Base-by-base conservation (phyloP, 2,113 vertebrate species). In the Herpetotheres cachinnans region DNA sequence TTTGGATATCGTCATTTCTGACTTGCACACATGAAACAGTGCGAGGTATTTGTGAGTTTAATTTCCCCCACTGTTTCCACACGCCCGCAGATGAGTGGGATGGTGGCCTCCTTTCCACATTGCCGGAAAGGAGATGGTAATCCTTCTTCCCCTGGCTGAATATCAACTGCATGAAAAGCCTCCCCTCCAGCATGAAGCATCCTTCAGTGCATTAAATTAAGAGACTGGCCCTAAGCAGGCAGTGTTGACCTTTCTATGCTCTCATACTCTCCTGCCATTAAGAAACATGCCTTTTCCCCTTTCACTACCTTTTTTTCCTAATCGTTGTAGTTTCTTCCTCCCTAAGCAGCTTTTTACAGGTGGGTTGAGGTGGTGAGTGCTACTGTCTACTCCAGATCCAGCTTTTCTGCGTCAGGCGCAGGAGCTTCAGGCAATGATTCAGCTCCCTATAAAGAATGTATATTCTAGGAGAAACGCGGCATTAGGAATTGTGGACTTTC, bases 61-160 rank as follows among this genome's bases (percentile, higher is more conserved):
- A 94, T 95, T 96, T 94, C 77, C 89, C 76, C 40, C 54, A 40
- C 77, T 91, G 89, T 87, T 97, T 96, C 89, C 87, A 95, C 89
- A 85, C 79, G 87, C 61, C 73, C 87, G 86, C 63, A 81, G 81
- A 87, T 47, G 84, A 95, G 94, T 94, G 69, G 89, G 89, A 96
- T 87, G 93, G 89, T 94, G 94, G 95, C 70, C 86, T 95, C 86
- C 80, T 95, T 94, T 96, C 72, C 89, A 88, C 72, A n/a, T 50
- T 94, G 76, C 89, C 91, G 86, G 47, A 82, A 86, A 89, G 69
- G 73, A 94, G 91, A 85, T 69, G 61, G 63, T 19, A 93, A 89
- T 96, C 73, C 69, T 89, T 86, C 80, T 86, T 93, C 66, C 77
- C 49, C 56, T 21, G n/a, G 59, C 69, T 82, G 61, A 93, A 91